Evolutionary conservation across 2,797 vertebrate species (phyloP).

Genomic region (Corythornis leucogaster): DNA sequence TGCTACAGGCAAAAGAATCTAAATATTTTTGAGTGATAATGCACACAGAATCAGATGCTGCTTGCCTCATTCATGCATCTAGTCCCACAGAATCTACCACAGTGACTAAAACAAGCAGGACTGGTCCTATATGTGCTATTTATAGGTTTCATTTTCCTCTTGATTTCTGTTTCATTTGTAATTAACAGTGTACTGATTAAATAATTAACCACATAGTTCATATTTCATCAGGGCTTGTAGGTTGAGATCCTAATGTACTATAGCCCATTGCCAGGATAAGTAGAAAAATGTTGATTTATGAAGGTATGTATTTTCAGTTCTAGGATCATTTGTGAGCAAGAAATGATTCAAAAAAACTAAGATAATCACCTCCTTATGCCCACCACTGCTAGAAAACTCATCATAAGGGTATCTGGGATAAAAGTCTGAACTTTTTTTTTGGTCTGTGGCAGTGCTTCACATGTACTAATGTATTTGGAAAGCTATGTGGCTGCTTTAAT

Average conservation of each 20-base stretch:
- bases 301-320: conserved; percentile 59
- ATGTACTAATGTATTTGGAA: not conserved
- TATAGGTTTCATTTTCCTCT: conserved; percentile 18
- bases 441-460: not conserved
- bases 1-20: not conserved
- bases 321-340: conserved; percentile 49
- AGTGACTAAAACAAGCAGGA: not conserved
- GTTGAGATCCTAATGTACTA: conserved; percentile 48
- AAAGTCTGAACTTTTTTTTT: no score
- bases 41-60: not conserved
- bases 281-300: conserved; percentile 48
- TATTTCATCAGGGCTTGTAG: conserved; percentile 42
- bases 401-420: not conserved
- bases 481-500: not conserved
- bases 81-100: not conserved
- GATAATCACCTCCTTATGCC: not conserved
- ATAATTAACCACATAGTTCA: conserved; percentile 34
- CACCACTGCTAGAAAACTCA: not conserved
- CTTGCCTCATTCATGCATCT: not conserved
- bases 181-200: conserved; percentile 61
- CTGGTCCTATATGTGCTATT: not conserved
- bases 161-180: conserved; percentile 43
- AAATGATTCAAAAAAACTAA: conserved; percentile 51
- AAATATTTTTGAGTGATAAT: conserved; percentile 16
- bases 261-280: conserved; percentile 27